phyloP scores from a whole-genome alignment of 2,888 invertebrate species.

The Physocephala rufipes region DNA sequence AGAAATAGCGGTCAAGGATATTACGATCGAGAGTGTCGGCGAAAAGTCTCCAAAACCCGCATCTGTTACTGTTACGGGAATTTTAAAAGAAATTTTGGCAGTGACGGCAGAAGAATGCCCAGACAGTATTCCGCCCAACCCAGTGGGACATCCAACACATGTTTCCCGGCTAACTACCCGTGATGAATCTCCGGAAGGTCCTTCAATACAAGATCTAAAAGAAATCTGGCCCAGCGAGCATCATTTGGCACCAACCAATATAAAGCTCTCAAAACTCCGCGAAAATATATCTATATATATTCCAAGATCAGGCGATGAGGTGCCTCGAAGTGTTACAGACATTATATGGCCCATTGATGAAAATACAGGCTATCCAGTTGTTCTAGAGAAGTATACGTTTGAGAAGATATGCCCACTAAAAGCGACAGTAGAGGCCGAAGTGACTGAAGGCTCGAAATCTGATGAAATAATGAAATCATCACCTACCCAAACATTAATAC shows the following conservation, averaged over 20 bases:
- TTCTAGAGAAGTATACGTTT: slow-evolving; percentile 57
- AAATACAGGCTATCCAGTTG: slow-evolving; percentile 58
- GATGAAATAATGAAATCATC: slow-evolving; percentile 35
- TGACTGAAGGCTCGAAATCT: slow-evolving; percentile 1
- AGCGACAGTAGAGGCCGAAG: not conserved
- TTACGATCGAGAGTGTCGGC: no score
- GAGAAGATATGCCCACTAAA: slow-evolving; percentile 45
- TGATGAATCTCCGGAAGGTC: slow-evolving; percentile 43
- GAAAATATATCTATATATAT: slow-evolving; percentile 43
- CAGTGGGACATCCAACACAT: no score
- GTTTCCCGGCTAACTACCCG: no score
- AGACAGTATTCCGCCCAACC: slow-evolving; percentile 34
- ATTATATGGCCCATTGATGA: slow-evolving; percentile 61
- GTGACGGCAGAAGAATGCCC: not conserved
- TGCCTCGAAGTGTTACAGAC: slow-evolving; percentile 36
- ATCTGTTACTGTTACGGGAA: not conserved
- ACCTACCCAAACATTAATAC: slow-evolving; percentile 41
- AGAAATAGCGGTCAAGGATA: no score
- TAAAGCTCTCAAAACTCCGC: slow-evolving; percentile 58
- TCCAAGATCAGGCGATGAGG: not conserved
- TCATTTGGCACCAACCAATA: slow-evolving; percentile 57
- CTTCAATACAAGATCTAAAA: slow-evolving; percentile 56
- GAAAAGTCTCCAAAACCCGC: not conserved
- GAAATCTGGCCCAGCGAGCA: slow-evolving; percentile 64
- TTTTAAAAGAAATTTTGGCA: slow-evolving; percentile 5